phyloP scores from a whole-genome alignment of 1,140 invertebrate species.

The Sycophila sp. region DNA sequence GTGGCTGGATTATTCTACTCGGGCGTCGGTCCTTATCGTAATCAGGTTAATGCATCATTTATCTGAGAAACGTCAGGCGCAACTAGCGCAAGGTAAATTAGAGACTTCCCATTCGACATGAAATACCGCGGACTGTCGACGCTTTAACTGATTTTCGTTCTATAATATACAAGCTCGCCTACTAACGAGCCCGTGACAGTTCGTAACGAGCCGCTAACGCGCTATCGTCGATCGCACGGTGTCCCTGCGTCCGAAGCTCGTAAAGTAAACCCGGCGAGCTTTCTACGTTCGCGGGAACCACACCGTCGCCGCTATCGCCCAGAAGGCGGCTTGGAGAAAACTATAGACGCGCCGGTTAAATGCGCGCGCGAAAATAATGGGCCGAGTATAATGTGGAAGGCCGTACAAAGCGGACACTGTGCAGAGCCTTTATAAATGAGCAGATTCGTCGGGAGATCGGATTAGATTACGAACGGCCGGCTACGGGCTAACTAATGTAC shows the following conservation, averaged over 20 bases:
- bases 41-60: constrained; percentile 1
- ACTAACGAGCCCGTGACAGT: background rate
- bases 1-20: too few relatives aligned
- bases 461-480: constrained; percentile 14
- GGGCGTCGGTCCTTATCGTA: background rate
- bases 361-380: background rate
- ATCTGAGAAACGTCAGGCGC: too few relatives aligned
- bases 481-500: too few relatives aligned
- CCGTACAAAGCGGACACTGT: background rate
- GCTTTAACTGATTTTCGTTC: background rate
- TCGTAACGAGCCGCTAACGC: too few relatives aligned
- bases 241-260: background rate
- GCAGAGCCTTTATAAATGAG: constrained; percentile 13
- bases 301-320: too few relatives aligned
- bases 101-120: background rate
- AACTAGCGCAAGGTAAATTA: background rate
- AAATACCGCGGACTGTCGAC: background rate
- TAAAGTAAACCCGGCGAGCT: background rate
- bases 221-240: background rate
- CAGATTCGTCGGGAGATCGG: constrained; percentile 17
- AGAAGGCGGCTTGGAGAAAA: too few relatives aligned
- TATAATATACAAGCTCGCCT: background rate
- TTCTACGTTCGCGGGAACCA: background rate
- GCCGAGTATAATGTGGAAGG: background rate
- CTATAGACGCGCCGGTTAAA: background rate